A percentile compares a stretch with the other conserved stretches of the same genome.
Evolutionary conservation across 2,888 invertebrate species (phyloP).

Genomic region (Dasypolia templi): DNA sequence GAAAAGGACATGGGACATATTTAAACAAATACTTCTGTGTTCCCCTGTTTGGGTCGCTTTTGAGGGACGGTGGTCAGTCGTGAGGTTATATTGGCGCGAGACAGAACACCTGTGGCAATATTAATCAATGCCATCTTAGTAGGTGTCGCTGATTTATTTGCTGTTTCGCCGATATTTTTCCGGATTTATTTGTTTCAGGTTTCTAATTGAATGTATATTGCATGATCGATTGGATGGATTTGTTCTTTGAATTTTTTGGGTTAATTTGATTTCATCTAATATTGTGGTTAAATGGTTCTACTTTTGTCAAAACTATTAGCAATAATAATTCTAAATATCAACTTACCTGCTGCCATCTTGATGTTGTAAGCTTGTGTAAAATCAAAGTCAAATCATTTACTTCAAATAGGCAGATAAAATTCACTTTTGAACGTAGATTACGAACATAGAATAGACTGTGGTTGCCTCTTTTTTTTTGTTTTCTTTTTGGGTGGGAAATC

Average conservation of each 20-base stretch:
- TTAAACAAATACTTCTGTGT: constrained; percentile 62
- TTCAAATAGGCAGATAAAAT: no score
- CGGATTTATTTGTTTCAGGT: background rate
- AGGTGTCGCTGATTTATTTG: constrained; percentile 53
- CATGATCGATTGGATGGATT: background rate
- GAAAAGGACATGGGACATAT: constrained; percentile 68
- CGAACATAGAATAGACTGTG: no score
- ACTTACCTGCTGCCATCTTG: background rate
- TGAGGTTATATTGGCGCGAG: constrained; percentile 65
- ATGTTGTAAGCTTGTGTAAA: background rate
- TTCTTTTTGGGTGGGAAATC: no score
- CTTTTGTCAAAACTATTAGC: background rate
- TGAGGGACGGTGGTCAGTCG: constrained; percentile 56
- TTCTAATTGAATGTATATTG: background rate
- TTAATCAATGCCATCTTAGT: constrained; percentile 62
- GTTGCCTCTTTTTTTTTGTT: no score
- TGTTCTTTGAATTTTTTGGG: background rate
- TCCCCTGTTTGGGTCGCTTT: constrained; percentile 67
- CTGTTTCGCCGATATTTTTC: constrained; percentile 24
- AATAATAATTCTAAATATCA: no score
- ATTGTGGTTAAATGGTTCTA: background rate
- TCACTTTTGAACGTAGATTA: no score
- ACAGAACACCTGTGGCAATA: constrained; percentile 67
- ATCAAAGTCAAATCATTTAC: no score
- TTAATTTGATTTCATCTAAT: constrained; percentile 1